Conservation (phyloP, 1,140 invertebrate genomes). For the Octopus sinensis region DNA sequence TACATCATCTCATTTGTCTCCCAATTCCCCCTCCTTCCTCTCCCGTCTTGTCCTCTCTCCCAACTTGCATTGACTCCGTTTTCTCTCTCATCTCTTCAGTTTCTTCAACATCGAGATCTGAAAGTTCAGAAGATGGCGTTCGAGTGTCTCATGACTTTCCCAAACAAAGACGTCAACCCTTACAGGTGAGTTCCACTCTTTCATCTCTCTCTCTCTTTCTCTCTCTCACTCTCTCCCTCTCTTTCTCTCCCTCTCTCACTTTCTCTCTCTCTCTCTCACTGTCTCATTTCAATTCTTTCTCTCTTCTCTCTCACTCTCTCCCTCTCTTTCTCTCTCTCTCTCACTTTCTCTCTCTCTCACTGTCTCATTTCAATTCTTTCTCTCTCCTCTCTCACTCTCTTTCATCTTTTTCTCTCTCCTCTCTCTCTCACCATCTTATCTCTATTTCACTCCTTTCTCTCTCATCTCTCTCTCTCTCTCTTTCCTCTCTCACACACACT, state of each 20-base stretch:
- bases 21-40: no score
- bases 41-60: no score
- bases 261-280: background rate
- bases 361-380: background rate
- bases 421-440: background rate
- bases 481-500: background rate
- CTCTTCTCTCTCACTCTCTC: background rate
- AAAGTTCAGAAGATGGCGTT: constrained; percentile 80
- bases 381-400: background rate
- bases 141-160: constrained; percentile 81
- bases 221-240: background rate
- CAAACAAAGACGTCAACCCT: constrained; percentile 70
- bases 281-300: no score
- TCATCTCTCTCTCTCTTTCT: background rate
- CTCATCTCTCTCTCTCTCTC: background rate
- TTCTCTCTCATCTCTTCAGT: constrained; percentile 52
- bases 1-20: no score
- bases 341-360: background rate
- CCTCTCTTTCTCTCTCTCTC: background rate
- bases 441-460: background rate
- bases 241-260: background rate
- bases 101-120: constrained; percentile 74
- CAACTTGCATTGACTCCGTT: no score
- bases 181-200: constrained; percentile 63
- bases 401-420: background rate